Evolutionary conservation across 2,888 invertebrate genomes (phyloP).

Genomic region (Drosophila histrio): DNA sequence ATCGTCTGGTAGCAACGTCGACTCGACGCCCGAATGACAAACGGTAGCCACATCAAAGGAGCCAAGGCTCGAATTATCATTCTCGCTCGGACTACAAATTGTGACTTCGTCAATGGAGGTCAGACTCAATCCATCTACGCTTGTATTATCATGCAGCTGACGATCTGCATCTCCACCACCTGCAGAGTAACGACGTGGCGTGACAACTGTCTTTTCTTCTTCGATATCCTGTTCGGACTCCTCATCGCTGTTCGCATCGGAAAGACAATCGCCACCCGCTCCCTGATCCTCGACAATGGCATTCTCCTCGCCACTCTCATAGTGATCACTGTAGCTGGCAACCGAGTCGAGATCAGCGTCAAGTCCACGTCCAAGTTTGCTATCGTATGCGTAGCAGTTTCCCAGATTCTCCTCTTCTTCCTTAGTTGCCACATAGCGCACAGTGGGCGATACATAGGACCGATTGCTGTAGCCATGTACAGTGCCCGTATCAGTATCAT

Average conservation of each 20-base stretch:
- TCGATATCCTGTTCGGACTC: neutral
- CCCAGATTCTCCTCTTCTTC: constrained; percentile 13
- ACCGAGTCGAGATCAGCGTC: constrained; percentile 1
- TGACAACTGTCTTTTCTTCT: neutral
- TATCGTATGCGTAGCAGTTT: neutral
- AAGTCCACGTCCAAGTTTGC: neutral
- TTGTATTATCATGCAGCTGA: neutral
- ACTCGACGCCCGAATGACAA: neutral
- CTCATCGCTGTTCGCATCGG: constrained; percentile 16
- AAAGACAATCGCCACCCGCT: neutral
- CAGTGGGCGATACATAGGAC: constrained; percentile 55
- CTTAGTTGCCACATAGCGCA: constrained; percentile 44
- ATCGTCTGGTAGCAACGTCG: constrained; percentile 19
- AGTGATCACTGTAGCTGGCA: neutral
- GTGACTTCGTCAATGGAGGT: constrained; percentile 27
- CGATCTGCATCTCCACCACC: neutral
- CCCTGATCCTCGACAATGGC: neutral
- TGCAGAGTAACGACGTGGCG: neutral
- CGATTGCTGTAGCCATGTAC: constrained; percentile 46
- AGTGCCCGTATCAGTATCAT: constrained; percentile 39
- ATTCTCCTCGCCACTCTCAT: neutral
- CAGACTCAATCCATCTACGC: constrained; percentile 15
- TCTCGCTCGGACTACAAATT: constrained; percentile 5
- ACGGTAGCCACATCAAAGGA: constrained; percentile 16
- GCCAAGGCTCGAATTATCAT: constrained; percentile 23